Evolutionary conservation across 2,888 invertebrate species (phyloP).

Genomic region (Mamestra brassicae): DNA sequence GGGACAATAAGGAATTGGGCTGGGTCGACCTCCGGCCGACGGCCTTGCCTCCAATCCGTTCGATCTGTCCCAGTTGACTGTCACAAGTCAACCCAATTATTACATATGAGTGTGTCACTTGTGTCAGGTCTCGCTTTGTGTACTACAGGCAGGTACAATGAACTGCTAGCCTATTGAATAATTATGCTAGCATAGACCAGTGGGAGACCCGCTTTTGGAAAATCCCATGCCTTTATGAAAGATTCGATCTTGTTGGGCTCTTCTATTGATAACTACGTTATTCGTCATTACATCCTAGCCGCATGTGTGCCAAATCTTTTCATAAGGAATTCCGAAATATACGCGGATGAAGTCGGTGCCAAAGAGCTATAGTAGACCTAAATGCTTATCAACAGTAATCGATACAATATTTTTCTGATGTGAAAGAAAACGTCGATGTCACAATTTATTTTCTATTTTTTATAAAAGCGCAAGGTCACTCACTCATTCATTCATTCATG

Average conservation of each 20-base stretch:
- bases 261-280: no score
- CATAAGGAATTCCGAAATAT: no score
- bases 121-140: slow-evolving; percentile 38
- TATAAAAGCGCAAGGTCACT: no score
- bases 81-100: slow-evolving; percentile 58
- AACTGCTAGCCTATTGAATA: slow-evolving; percentile 19
- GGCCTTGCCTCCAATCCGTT: slow-evolving; percentile 66
- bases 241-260: neutral
- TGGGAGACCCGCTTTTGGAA: neutral
- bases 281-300: no score
- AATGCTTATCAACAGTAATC: no score
- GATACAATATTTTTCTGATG: no score
- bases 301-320: no score
- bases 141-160: slow-evolving; percentile 31
- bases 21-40: slow-evolving; percentile 70
- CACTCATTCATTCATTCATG: no score
- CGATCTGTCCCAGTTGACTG: slow-evolving; percentile 55
- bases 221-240: neutral
- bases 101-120: slow-evolving; percentile 23
- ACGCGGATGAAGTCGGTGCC: no score
- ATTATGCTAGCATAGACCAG: neutral
- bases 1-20: slow-evolving; percentile 76
- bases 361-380: no score
- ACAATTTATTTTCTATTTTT: no score
- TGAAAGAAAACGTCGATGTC: no score